These are phyloP conservation scores for Tetraneura akinire DNA, from an alignment of 1,140 invertebrate genomes.

Conservation along the genomic window DNA sequence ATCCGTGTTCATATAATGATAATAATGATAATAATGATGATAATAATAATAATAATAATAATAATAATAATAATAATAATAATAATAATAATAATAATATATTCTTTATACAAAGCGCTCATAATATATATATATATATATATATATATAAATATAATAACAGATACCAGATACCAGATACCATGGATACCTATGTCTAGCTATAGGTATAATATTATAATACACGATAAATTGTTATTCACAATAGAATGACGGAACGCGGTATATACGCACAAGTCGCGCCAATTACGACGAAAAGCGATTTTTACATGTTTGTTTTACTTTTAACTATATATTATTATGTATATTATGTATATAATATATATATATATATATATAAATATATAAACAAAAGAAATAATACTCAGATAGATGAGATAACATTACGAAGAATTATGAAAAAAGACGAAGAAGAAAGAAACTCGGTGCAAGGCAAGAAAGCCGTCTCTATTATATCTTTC, in stretches of 20 bases:
- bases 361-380: no score
- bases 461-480: background rate
- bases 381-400: slow-evolving; percentile 17
- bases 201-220: background rate
- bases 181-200: no score
- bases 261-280: slow-evolving; percentile 15
- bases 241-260: slow-evolving; percentile 16
- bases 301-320: slow-evolving; percentile 15
- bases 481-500: slow-evolving; percentile 11
- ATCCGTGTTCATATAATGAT: slow-evolving; percentile 15
- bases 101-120: slow-evolving; percentile 27
- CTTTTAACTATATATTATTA: no score
- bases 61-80: no score
- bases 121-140: no score
- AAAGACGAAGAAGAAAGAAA: background rate
- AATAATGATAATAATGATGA: no score
- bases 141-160: no score
- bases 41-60: no score
- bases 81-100: background rate
- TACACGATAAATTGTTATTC: slow-evolving; percentile 33
- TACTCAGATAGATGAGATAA: background rate
- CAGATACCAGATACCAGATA: no score
- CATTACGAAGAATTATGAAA: no score
- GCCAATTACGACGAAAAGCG: slow-evolving; percentile 43
- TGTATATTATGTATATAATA: no score